Percentiles rank a stretch among this genome's conserved stretches.
These are phyloP conservation scores for Lophura swinhoii DNA, from an alignment of 2,797 vertebrate genomes.

Conservation along the genomic window DNA sequence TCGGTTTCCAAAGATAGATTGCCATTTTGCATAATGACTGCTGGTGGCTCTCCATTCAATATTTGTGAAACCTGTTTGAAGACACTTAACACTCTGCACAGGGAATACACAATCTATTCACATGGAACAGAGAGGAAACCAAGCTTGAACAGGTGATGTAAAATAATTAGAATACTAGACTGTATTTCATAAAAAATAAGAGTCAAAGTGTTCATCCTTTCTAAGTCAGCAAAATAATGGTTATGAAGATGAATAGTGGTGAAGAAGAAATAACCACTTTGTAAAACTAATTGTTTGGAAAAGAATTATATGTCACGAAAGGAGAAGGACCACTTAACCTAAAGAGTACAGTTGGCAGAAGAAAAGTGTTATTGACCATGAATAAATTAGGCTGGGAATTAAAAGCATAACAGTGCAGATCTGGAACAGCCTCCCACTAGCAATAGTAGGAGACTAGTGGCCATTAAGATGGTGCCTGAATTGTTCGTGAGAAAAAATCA, in stretches of 20 bases:
- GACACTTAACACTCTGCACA: background rate
- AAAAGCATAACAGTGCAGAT: conserved; percentile 4
- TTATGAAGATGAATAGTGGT: background rate
- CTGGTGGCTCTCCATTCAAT: background rate
- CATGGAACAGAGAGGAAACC: background rate
- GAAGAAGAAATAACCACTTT: conserved; percentile 16
- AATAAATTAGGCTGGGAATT: conserved; percentile 39
- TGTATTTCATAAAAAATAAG: background rate
- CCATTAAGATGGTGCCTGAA: conserved; percentile 9
- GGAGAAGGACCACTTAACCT: conserved; percentile 20
- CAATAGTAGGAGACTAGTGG: background rate
- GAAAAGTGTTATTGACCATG: conserved; percentile 35
- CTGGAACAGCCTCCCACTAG: background rate
- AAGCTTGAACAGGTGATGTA: background rate
- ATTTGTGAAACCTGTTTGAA: background rate
- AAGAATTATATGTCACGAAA: conserved; percentile 30
- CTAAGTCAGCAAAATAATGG: conserved; percentile 13
- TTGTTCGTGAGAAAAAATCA: conserved; percentile 13
- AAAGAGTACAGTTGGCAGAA: conserved; percentile 44
- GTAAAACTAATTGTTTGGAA: conserved; percentile 43
- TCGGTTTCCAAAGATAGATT: background rate
- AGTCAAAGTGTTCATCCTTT: background rate
- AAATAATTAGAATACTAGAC: background rate
- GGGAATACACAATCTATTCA: background rate
- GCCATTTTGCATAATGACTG: background rate